phyloP scores from a whole-genome alignment of 35 echinoderm and acorn worm species.

The Ophiothrix spiculata region DNA sequence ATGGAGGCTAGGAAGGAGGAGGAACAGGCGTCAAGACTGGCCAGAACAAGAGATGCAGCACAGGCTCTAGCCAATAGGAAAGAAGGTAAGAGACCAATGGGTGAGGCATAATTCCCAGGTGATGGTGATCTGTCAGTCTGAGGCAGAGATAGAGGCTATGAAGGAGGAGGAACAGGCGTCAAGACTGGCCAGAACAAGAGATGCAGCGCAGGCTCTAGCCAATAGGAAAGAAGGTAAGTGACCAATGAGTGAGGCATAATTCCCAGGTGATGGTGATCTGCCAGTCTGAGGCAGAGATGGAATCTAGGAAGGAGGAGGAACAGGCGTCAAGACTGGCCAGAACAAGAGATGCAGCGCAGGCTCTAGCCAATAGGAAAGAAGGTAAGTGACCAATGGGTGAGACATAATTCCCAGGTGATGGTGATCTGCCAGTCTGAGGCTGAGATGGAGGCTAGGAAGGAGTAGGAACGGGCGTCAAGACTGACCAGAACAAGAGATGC shows the following conservation, averaged over 20 bases:
- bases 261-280: slow-evolving; percentile 95
- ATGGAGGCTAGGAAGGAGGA: slow-evolving; percentile 60
- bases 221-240: slow-evolving; percentile 85
- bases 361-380: slow-evolving; percentile 82
- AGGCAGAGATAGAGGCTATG: slow-evolving; percentile 63
- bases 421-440: slow-evolving; percentile 75
- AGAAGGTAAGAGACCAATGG: slow-evolving; percentile 69
- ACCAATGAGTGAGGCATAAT: slow-evolving; percentile 27
- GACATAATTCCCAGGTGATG: slow-evolving; percentile 76
- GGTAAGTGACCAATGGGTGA: slow-evolving; percentile 60
- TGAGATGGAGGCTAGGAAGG: slow-evolving; percentile 50
- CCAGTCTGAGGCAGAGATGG: slow-evolving; percentile 65
- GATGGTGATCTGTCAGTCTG: slow-evolving; percentile 87
- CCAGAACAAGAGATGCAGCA: slow-evolving; percentile 78
- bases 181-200: slow-evolving; percentile 60
- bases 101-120: slow-evolving; percentile 70
- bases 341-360: slow-evolving; percentile 81
- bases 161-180: slow-evolving; percentile 53
- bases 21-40: slow-evolving; percentile 42
- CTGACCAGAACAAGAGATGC: slow-evolving; percentile 71
- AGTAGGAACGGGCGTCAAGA: slow-evolving; percentile 45
- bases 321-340: slow-evolving; percentile 43
- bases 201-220: slow-evolving; percentile 80
- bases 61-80: slow-evolving; percentile 82
- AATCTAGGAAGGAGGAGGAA: slow-evolving; percentile 63